phyloP scores from a whole-genome alignment of 2,797 vertebrate genomes.

The Falco columbarius region DNA sequence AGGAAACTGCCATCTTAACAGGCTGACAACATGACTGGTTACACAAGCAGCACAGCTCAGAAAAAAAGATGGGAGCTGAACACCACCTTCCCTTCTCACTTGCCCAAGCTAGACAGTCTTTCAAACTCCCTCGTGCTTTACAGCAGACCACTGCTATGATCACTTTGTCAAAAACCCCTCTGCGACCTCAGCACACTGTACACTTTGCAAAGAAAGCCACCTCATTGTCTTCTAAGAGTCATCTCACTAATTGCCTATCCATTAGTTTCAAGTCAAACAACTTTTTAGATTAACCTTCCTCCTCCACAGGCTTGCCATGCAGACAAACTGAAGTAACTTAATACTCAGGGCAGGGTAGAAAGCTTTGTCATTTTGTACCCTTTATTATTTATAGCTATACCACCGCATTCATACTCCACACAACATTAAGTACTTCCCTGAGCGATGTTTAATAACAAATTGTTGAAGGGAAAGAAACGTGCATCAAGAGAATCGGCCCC shows the following conservation, averaged over 20 bases:
- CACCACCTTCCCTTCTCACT: background rate
- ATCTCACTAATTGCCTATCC: background rate
- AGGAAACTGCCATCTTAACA: background rate
- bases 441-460: background rate
- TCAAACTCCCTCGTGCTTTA: background rate
- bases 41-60: background rate
- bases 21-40: background rate
- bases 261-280: background rate
- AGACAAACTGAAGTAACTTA: background rate
- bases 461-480: background rate
- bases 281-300: background rate
- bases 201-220: background rate
- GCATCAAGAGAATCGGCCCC: background rate
- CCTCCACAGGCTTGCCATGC: background rate
- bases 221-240: background rate
- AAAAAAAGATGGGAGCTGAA: background rate
- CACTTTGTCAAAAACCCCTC: background rate
- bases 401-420: background rate
- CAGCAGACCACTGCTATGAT: background rate
- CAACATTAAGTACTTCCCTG: background rate
- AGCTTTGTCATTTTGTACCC: background rate
- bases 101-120: background rate
- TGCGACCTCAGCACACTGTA: accelerated
- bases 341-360: background rate
- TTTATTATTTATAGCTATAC: background rate